Conservation (phyloP, 2,888 invertebrate genomes). For the Drosophila anceps region DNA sequence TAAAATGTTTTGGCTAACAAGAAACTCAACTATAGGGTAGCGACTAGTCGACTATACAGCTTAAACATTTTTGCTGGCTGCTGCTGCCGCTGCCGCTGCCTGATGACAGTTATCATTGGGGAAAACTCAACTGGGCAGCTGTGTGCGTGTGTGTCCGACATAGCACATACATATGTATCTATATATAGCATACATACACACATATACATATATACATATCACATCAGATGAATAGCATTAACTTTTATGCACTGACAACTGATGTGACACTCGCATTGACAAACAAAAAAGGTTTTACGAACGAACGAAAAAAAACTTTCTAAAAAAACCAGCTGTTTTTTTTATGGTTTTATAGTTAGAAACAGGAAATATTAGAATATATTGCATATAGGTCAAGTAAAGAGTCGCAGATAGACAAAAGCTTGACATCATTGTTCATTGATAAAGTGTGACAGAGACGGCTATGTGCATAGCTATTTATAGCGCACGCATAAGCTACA, state of each 20-base stretch:
- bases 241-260: constrained; percentile 44
- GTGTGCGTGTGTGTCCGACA: background rate
- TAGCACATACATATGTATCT: background rate
- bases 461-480: background rate
- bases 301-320: constrained; percentile 42
- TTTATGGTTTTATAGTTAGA: constrained; percentile 1
- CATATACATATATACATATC: background rate
- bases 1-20: too few species aligned
- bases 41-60: background rate
- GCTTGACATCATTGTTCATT: background rate
- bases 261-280: constrained; percentile 31
- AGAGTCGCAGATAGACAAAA: constrained; percentile 1
- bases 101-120: constrained; percentile 54
- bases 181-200: background rate
- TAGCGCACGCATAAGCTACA: background rate
- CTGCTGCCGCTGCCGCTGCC: background rate
- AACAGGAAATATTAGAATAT: constrained; percentile 36
- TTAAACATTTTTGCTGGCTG: constrained; percentile 1
- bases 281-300: constrained; percentile 4
- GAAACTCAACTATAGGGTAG: background rate
- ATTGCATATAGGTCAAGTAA: constrained; percentile 12
- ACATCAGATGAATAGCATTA: constrained; percentile 33
- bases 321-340: constrained; percentile 25
- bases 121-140: constrained; percentile 40
- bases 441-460: background rate